phyloP scores from a whole-genome alignment of 1,140 invertebrate genomes.

The Brachystomella parvula region DNA sequence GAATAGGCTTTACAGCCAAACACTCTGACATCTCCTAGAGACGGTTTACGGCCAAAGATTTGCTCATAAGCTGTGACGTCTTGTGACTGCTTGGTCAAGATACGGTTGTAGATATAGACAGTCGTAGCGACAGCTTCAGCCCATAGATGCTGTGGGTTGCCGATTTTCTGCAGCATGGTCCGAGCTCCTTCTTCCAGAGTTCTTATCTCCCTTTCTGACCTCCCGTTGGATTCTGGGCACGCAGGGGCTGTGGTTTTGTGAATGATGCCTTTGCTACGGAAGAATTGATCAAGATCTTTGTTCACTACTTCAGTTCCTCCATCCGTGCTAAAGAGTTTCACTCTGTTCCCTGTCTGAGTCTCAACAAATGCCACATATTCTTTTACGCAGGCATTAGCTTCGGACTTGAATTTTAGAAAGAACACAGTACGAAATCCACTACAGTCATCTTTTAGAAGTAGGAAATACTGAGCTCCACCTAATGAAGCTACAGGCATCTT shows the following conservation, averaged over 20 bases:
- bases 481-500: constrained; percentile 43
- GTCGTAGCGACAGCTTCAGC: constrained; percentile 39
- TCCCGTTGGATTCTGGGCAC: constrained; percentile 43
- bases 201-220: neutral
- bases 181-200: neutral
- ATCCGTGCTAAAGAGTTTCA: constrained; percentile 42
- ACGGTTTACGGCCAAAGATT: constrained; percentile 45
- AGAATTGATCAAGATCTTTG: constrained; percentile 25
- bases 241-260: constrained; percentile 40
- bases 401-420: constrained; percentile 43
- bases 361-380: constrained; percentile 27
- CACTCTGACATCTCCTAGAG: constrained; percentile 46
- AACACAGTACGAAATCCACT: constrained; percentile 30
- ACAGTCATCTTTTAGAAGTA: constrained; percentile 45
- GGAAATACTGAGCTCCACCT: constrained; percentile 42
- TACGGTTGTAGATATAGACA: constrained; percentile 44
- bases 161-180: constrained; percentile 1
- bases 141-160: neutral
- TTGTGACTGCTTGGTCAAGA: constrained; percentile 41
- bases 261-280: constrained; percentile 27
- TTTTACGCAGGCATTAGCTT: constrained; percentile 20
- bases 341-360: constrained; percentile 38
- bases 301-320: constrained; percentile 45
- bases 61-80: constrained; percentile 44
- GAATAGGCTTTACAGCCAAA: constrained; percentile 46